phyloP scores from a whole-genome alignment of 2,888 invertebrate genomes.

The Schizaphis graminum region DNA sequence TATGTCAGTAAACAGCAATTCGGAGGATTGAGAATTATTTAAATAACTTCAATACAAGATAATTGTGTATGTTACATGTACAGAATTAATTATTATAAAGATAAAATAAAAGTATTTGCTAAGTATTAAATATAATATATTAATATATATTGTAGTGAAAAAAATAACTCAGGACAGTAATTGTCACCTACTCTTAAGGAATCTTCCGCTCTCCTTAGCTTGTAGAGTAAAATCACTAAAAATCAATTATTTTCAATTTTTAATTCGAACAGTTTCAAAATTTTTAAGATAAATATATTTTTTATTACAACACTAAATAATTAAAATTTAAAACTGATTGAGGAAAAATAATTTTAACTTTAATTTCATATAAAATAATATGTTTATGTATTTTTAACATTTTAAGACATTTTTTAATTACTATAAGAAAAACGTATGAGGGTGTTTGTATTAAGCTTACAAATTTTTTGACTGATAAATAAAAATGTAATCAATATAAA shows the following conservation, averaged over 20 bases:
- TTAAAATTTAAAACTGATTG: background rate
- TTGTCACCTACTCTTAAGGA: background rate
- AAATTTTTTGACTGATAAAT: background rate
- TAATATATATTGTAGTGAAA: background rate
- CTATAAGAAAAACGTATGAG: background rate
- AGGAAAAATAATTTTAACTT: background rate
- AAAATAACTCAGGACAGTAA: background rate
- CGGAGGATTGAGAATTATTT: background rate
- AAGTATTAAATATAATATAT: background rate
- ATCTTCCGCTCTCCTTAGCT: background rate
- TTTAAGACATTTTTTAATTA: background rate
- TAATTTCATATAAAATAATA: too few relatives aligned
- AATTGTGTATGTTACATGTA: background rate
- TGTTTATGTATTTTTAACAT: background rate
- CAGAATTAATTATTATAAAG: background rate
- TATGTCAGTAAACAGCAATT: background rate
- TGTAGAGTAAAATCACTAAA: background rate
- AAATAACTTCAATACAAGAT: background rate
- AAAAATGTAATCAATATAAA: too few relatives aligned
- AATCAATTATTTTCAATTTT: background rate
- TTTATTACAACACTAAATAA: background rate
- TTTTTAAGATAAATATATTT: background rate
- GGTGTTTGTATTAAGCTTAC: background rate
- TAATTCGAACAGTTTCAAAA: background rate
- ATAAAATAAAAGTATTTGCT: background rate